Evolutionary conservation across 2,888 invertebrate species (phyloP), one percentile per base, ranked within the genome.

Genomic region (Pasiphila rectangulata): DNA sequence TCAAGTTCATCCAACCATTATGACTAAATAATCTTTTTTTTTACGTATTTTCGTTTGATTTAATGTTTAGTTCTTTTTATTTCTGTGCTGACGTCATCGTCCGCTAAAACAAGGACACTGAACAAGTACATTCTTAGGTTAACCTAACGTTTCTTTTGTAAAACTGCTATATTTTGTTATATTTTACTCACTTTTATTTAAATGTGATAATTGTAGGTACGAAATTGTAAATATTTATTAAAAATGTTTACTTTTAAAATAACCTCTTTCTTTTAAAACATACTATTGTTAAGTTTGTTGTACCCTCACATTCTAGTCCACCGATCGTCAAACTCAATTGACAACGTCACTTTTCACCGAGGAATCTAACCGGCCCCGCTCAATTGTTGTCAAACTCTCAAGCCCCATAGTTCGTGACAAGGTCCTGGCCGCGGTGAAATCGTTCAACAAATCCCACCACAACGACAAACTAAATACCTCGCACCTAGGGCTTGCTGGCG

Each of bases 201-300:
- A 75, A 83, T 82, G 83, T 84, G 83, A 85, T 83, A 83, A 67
- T 56, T 67, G n/a, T 60, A 54, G 49, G 52, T 68, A 68, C 62
- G 68, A 73, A 75, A 79, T 78, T 85, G 85, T 86, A 85, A 84
- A 86, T 84, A 83, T 78, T 78, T 83, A 84, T 81, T 83, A 83
- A 67, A 83, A 81, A 83, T 79, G 80, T 81, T 84, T 82, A 82
- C 79, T 75, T 76, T 74, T 69, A 70, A 45, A 51, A 29, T 54
- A 38, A 53, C 45, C 37, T 69, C 73, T 72, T 56, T 65, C 61
- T 48, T 42, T 19, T 1, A 19, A n/a, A 16, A 13, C 19, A n/a
- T n/a, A n/a, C n/a, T n/a, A n/a, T n/a, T n/a, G n/a, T n/a, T n/a
- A n/a, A n/a, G n/a, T n/a, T n/a, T n/a, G n/a, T n/a, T n/a, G n/a